These are phyloP conservation scores for Thryonomys swinderianus DNA, from an alignment of 2,113 vertebrate genomes.

Conservation along the genomic window DNA sequence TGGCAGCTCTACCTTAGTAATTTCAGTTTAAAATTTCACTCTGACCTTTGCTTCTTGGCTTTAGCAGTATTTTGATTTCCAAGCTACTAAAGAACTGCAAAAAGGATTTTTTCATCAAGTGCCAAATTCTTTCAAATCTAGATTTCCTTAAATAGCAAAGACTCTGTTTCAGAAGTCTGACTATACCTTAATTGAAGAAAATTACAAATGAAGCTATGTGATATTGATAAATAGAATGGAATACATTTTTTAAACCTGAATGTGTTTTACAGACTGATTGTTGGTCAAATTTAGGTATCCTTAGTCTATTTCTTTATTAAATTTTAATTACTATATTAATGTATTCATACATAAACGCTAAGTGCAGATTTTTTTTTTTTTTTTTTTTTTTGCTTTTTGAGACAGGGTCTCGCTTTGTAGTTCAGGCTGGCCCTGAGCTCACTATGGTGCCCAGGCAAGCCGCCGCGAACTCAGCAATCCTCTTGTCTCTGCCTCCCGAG, in stretches of 20 bases:
- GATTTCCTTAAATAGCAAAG: constrained; percentile 43
- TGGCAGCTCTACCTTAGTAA: constrained; percentile 43
- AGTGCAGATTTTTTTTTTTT: background rate
- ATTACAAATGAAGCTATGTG: background rate
- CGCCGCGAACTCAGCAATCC: too few relatives aligned
- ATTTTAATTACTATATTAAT: background rate
- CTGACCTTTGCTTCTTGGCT: constrained; percentile 71
- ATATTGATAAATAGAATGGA: background rate
- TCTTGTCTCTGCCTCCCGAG: too few relatives aligned
- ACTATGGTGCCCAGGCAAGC: too few relatives aligned
- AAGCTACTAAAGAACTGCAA: constrained; percentile 74
- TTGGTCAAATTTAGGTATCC: background rate
- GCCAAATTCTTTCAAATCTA: constrained; percentile 55
- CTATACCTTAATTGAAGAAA: constrained; percentile 8
- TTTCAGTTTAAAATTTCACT: constrained; percentile 68
- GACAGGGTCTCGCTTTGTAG: too few relatives aligned
- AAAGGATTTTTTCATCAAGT: constrained; percentile 76
- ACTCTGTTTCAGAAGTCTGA: constrained; percentile 33
- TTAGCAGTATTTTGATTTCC: constrained; percentile 64
- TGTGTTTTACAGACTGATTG: constrained; percentile 3
- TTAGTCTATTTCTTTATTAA: background rate
- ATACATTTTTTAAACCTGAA: background rate
- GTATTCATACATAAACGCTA: constrained; percentile 3
- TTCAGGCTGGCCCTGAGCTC: too few relatives aligned
- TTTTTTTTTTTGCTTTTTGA: too few relatives aligned